Conservation (phyloP, 2,888 invertebrate species). For the Toxonevra muliebris region DNA sequence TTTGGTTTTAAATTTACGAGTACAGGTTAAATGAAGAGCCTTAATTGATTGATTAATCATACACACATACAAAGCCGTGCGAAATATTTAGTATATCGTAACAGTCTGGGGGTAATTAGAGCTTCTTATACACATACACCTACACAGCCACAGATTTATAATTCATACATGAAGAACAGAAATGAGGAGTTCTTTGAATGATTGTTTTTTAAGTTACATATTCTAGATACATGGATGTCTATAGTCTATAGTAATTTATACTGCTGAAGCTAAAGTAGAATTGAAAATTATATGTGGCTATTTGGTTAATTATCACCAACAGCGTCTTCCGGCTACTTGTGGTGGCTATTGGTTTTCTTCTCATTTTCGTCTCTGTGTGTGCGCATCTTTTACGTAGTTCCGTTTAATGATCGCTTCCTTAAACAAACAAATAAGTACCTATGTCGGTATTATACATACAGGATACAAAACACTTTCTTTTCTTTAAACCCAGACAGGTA, state of each 20-base stretch:
- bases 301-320: slow-evolving; percentile 1
- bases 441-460: not conserved
- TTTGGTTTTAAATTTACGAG: not conserved
- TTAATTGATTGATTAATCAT: too few relatives aligned
- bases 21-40: slow-evolving; percentile 9
- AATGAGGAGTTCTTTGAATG: too few relatives aligned
- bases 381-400: too few relatives aligned
- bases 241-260: too few relatives aligned
- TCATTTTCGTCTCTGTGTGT: too few relatives aligned
- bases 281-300: not conserved
- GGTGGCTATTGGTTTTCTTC: not conserved
- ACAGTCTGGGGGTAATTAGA: slow-evolving; percentile 28
- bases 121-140: not conserved
- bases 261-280: too few relatives aligned
- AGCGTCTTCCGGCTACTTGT: not conserved
- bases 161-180: too few relatives aligned
- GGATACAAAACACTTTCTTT: too few relatives aligned
- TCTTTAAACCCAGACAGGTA: too few relatives aligned
- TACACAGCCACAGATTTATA: not conserved
- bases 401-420: slow-evolving; percentile 17
- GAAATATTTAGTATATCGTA: slow-evolving; percentile 23
- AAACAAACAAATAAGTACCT: slow-evolving; percentile 21
- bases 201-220: too few relatives aligned
- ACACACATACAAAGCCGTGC: slow-evolving; percentile 18
- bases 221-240: too few relatives aligned